Evolutionary conservation across 2,797 vertebrate genomes (phyloP), one percentile per base, ranked within the genome.

Genomic region (Psittacula derbiana): DNA sequence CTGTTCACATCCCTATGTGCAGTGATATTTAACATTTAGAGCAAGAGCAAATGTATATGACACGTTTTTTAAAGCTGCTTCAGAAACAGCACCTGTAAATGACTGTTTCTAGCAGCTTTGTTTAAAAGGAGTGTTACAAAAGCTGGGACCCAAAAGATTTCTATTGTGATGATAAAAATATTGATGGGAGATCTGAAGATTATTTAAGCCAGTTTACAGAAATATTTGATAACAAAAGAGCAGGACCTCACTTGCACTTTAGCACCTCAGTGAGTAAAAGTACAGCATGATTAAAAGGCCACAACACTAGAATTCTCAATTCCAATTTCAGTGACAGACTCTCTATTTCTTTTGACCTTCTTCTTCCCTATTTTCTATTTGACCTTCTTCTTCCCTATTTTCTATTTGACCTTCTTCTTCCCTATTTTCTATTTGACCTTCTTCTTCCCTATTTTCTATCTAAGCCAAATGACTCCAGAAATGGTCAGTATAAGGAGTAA

Each of bases 1-100:
- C 96, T 97, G 97, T 90, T 94, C 73, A 4, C 93, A 88, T 88
- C 53, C 6, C 84, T 92, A 52, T 80, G 78, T 93, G 90, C 76
- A 95, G 92, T 80, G 90, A 85, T 95, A 96, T 94, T 94, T 96
- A 93, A 95, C 96, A 88, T 95, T 94, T 89, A 88, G 71, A 91
- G 82, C 86, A 86, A 72, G 89, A 95, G 94, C 91, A 96, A 92
- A 95, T 91, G 93, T 44, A 95, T 83, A 93, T 15, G n/a, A 90
- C 64, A 78, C 64, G 14, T 90, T 92, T 90, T 93, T 74, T n/a
- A 71, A 83, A 92, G 80, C 79, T 91, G 85, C 79, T 69, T 91
- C 86, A 87, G 92, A 91, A 96, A 71, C 85, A 82, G 46, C 93
- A 85, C 76, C 85, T 81, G 66, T 61, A 81, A 93, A 62, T 18